These are phyloP conservation scores for Saccopteryx leptura DNA, from an alignment of 2,113 vertebrate species.

Conservation along the genomic window DNA sequence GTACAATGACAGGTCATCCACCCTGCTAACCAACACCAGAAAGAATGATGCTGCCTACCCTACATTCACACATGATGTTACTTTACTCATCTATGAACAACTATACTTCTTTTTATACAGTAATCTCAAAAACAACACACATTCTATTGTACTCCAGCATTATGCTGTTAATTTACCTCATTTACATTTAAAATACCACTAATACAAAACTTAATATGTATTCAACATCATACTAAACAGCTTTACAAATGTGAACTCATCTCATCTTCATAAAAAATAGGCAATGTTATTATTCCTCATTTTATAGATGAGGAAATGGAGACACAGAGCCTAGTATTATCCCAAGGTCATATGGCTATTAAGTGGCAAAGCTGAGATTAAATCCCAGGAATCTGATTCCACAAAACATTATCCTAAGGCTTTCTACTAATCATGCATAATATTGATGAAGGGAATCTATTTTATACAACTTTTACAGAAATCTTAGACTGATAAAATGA, in stretches of 20 bases:
- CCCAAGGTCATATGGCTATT: neutral
- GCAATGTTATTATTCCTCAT: neutral
- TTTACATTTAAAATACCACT: neutral
- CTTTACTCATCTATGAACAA: neutral
- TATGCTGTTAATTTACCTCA: neutral
- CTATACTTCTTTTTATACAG: neutral
- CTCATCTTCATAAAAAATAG: neutral
- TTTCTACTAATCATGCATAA: neutral
- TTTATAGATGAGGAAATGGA: neutral
- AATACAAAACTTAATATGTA: neutral
- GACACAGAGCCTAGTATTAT: neutral
- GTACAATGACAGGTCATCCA: conserved; percentile 71
- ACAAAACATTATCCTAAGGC: neutral
- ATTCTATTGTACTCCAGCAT: neutral
- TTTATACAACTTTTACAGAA: neutral
- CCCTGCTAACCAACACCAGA: conserved; percentile 72
- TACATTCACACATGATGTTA: neutral
- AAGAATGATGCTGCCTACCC: neutral
- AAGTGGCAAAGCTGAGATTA: neutral
- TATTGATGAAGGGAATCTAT: neutral
- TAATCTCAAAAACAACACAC: neutral
- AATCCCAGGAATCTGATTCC: neutral
- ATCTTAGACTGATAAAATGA: neutral
- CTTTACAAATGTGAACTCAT: neutral
- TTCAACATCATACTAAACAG: neutral